Evolutionary conservation across 1,140 invertebrate species (phyloP).

Genomic region (Panagrolaimus sp.): DNA sequence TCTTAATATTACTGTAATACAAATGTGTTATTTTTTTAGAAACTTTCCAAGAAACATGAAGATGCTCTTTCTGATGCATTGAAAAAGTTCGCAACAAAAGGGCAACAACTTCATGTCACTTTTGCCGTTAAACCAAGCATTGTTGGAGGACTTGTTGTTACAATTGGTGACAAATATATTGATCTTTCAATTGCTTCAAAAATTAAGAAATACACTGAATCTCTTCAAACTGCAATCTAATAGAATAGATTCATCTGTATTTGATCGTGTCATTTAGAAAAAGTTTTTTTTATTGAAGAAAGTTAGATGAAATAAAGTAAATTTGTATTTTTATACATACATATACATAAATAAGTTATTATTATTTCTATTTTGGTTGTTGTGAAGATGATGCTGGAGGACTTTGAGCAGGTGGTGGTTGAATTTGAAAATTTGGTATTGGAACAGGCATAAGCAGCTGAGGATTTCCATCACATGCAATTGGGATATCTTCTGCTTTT

Average conservation of each 20-base stretch:
- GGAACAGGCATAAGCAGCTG: conserved; percentile 12
- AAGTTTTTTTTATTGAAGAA: conserved; percentile 7
- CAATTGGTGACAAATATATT: conserved; percentile 90
- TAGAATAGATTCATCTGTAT: not conserved
- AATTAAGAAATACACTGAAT: conserved; percentile 67
- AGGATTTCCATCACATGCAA: conserved; percentile 23
- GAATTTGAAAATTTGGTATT: conserved; percentile 11
- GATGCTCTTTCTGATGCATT: conserved; percentile 46
- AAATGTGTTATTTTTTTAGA: conserved; percentile 18
- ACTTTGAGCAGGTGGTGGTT: not conserved
- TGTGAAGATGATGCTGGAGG: conserved; percentile 4
- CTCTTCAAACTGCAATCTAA: conserved; percentile 48
- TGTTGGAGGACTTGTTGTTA: conserved; percentile 91
- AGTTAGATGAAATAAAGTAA: conserved; percentile 10
- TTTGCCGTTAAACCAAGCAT: conserved; percentile 72
- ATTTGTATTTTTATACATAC: too few relatives aligned
- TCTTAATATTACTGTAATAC: not conserved
- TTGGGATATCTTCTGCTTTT: conserved; percentile 18
- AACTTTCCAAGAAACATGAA: conserved; percentile 44
- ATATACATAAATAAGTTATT: too few relatives aligned
- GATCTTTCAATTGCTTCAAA: conserved; percentile 97
- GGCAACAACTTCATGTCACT: conserved; percentile 50
- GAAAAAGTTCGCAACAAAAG: conserved; percentile 42
- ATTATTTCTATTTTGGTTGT: conserved; percentile 18
- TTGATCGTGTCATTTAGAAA: conserved; percentile 8